Base-by-base conservation (phyloP, 64 coral and sea anemone species). In the Hydrozoanthus tunicans region DNA sequence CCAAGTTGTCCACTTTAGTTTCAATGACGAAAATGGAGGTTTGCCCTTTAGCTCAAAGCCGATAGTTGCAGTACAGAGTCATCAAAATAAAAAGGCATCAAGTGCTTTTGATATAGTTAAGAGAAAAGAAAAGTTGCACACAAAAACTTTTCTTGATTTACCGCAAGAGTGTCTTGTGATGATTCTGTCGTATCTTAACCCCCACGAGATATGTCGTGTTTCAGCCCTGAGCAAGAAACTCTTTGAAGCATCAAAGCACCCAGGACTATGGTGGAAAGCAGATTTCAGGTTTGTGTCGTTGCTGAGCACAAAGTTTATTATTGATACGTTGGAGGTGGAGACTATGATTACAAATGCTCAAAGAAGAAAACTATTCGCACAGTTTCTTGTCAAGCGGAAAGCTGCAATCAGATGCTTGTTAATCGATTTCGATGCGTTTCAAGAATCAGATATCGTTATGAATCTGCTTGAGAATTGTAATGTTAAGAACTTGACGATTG, bases 91-190 rank as follows among this genome's bases (percentile, higher is more conserved):
- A 17, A 70, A 0, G 15, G 53, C 13, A 51, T n/a, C 17, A 17
- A 6, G 17, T 64, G 69, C 43, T 79, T 51, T 3, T 58, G 13
- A 12, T 9, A 15, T 9, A 17, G 9, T 15, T 4, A 83, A 66
- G 4, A 5, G 6, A 68, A 51, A 67, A 27, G 27, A 64, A 68
- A 52, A 32, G 15, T 3, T 7, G 32, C 25, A 67, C 6, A 83
- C 26, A 11, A 83, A 14, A 6, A 67, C 52, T 51, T 32, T 90
- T 12, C 43, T 93, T 58, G 74, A 93, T 52, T 80, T 93, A 56
- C 93, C 89, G 0, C 89, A 91, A 11, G 93, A 94, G 57, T 94
- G 89, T 59, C 56, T 94, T 24, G 60, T 91, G 5, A 78, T 94
- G 56, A 77, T 91, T 59, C 51, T 86, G 64, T 71, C 80, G 4